Evolutionary conservation across 2,113 vertebrate species (phyloP), one percentile per base, ranked within the genome.

Genomic region (Corydoras sp.): DNA sequence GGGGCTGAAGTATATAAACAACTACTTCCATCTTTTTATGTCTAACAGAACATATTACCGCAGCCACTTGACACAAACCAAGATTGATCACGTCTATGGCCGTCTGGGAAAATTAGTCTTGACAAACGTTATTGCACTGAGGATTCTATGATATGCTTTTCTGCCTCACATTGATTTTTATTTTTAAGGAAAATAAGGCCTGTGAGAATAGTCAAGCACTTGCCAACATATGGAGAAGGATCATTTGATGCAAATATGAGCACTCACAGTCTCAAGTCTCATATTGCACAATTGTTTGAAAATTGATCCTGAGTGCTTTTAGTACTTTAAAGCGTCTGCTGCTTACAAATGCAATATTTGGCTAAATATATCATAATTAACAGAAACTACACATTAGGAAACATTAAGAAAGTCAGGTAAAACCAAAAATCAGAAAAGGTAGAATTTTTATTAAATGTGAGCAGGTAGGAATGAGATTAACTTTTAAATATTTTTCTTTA

Each of bases 71-170:
- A 51, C 49, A 30, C 56, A 10, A 60, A 12, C n/a, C 62, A 43
- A 67, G 63, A 74, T 70, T 24, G 58, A 71, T 67, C 43, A 62
- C 58, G 15, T 58, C 68, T 69, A 32, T 2, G 10, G n/a, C 15
- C 63, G 67, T 58, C 15, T 58, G 43, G 30, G 13, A 62, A 73
- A 18, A 12, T 77, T 77, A 55, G 24, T 31, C 58, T 51, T 56
- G 51, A 62, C 58, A 62, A 56, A 31, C 54, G 9, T 51, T 59
- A 69, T 35, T 65, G 75, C 18, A 7, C 50, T n/a, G 56, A 61
- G 49, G 55, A n/a, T 48, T 65, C 56, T 31, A 61, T 32, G 60
- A 49, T 49, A 15, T 55, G 62, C 56, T 66, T 6, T 12, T 56
- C 5, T 43, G 11, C n/a, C 54, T 55, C 48, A 15, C 10, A 69